These are phyloP conservation scores for Heteronetta atricapilla DNA, from an alignment of 2,113 vertebrate genomes.

Conservation along the genomic window DNA sequence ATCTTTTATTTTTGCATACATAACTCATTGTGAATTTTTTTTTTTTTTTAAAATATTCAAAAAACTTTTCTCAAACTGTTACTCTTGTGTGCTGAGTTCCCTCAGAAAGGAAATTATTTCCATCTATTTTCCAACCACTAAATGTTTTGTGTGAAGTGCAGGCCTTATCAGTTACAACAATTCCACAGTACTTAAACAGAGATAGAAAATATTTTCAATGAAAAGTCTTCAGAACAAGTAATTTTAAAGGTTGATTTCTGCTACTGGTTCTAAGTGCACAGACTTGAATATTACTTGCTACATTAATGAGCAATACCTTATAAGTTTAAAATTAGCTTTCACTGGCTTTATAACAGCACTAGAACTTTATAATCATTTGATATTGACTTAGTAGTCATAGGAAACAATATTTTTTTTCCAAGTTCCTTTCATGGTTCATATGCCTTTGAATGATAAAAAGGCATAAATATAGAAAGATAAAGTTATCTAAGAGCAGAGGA, in stretches of 20 bases:
- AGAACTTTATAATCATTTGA: not conserved
- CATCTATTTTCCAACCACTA: not conserved
- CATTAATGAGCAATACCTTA: not conserved
- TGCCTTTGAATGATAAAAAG: not conserved
- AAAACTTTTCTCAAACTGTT: not conserved
- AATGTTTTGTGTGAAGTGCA: not conserved
- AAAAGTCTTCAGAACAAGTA: not conserved
- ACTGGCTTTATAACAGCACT: not conserved
- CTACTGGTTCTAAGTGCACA: not conserved
- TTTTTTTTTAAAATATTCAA: not conserved
- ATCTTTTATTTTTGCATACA: not conserved
- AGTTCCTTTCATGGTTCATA: not conserved
- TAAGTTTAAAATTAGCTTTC: constrained; percentile 1
- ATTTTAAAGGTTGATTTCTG: not conserved
- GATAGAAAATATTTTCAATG: not conserved
- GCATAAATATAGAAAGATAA: not conserved
- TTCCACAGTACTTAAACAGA: not conserved
- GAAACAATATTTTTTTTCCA: not conserved
- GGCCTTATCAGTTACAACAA: not conserved
- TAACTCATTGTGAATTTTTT: not conserved
- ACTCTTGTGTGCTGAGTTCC: not conserved
- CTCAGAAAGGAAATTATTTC: not conserved
- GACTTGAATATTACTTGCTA: not conserved
- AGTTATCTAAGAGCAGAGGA: not conserved
- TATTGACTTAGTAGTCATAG: not conserved